Evolutionary conservation across 2,888 invertebrate species (phyloP), one percentile per base, ranked within the genome.

Genomic region (Myopa tessellatipennis): DNA sequence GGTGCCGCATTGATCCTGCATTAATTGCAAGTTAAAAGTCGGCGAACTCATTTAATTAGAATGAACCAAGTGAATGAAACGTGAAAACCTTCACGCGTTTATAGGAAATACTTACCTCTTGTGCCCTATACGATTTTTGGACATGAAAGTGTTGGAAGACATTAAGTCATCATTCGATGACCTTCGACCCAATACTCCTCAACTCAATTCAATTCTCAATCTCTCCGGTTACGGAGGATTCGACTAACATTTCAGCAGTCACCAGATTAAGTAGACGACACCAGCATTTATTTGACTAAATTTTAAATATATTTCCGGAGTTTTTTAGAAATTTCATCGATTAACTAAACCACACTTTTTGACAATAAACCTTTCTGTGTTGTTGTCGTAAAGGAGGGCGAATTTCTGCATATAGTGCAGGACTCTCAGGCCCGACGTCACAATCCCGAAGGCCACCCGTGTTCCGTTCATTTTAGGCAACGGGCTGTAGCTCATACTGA

Each of bases 381-480:
- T 34, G 10, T 38, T 8, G 3, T 36, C 36, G 65, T 38, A 10
- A 36, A 36, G 36, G 18, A 61, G 84, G 1, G 85, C 86, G 69
- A 80, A 84, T 16, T 79, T 78, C 73, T 85, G 81, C 38, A 87
- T 80, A 4, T 78, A 80, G n/a, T 81, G 77, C 34, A 87, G 78
- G 14, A 84, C 76, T 55, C 82, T 83, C 7, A 82, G 65, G 12
- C 87, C 86, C n/a, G 81, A 80, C 4, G 83, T 71, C 2, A 87
- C 82, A n/a, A 81, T 81, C 0, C 87, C 87, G 50, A 87, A 87
- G 0, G 83, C 87, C n/a, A 85, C 81, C 16, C 86, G 82, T n/a
- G 79, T 81, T 0, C 85, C 85, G 76, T 85, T 86, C n/a, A 84
- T 78, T 2, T 82, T 80, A 1, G 74, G 76, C 34, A 87, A 26